Evolutionary conservation across 2,888 invertebrate genomes (phyloP), one percentile per base, ranked within the genome.

Genomic region (Polydrusus pterygomalis): DNA sequence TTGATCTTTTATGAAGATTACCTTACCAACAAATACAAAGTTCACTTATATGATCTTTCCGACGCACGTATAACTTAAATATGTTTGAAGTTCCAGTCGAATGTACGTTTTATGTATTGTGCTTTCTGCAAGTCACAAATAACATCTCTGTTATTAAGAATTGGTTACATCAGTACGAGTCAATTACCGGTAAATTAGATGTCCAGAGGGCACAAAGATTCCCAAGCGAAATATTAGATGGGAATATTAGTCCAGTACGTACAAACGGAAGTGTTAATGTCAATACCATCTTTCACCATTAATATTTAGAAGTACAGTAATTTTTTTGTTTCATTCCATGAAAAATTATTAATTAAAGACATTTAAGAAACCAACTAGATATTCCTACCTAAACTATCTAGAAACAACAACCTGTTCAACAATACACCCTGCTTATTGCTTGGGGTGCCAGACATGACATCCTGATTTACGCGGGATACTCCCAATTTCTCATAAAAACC

Each of bases 1-100:
- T 38, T 10, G 38, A 38, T 38, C 38, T 30, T 18, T 69, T 38
- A 18, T 49, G 60, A 56, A 70, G 69, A 51, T 69, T 70, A 74
- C 74, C 70, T 70, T 70, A 75, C 62, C 67, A 75, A 71, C 68
- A 58, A 70, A 68, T 13, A 34, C 13, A 13, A 47, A 45, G 40
- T 68, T n/a, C 38, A 38, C 40, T n/a, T 2, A 40, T 60, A 15
- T 64, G 45, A 11, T 70, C 56, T 47, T 43, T 62, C 30, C 1
- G 8, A 43, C 20, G 17, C n/a, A 25, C 9, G 38, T 38, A 49
- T 70, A 70, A 51, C 63, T 54, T 40, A 6, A 43, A 47, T 47
- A 15, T 30, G 20, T 60, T 25, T 25, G 60, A 62, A 25, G 54
- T 58, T 70, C 65, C 58, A 25, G 47, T 25, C 18, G n/a, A 18